Evolutionary conservation across 2,113 vertebrate species (phyloP), one percentile per base, ranked within the genome.

Genomic region (Vicugna pacos): DNA sequence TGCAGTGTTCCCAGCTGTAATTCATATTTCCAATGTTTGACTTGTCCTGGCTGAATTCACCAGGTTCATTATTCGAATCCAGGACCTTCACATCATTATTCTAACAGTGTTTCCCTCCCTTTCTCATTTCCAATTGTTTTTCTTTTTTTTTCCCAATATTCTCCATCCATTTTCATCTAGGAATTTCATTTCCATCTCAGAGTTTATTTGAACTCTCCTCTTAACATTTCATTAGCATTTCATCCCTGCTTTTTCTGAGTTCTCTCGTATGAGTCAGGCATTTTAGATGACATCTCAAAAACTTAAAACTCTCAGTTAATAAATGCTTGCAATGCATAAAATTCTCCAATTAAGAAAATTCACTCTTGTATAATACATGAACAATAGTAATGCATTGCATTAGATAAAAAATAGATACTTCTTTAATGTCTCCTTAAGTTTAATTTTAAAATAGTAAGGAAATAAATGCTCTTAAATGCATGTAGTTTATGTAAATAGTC

Each of bases 181-280:
- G 73, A 93, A 86, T 96, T 94, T 85, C 77, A 95, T 91, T 97
- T 95, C 72, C 56, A 58, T 77, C 62, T 94, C 60, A 0, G 92
- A 81, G 24, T 73, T 89, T 69, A 17, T 82, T 54, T 94, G 93
- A 91, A 89, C 48, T 84, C 13, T 14, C 28, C 10, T 75, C 28
- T 72, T 72, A 91, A 82, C 6, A 0, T 91, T 91, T 79, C 62
- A 89, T 93, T 83, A 85, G 42, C 77, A 79, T 88, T 70, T 92
- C 65, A 19, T 60, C n/a, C 81, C 70, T 70, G 77, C 5, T 77
- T 69, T 72, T 67, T 52, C 60, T 48, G 58, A 70, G 54, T 81
- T 89, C 32, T 32, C 46, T 89, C 54, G 10, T 12, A 30, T 26
- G 24, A 89, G 48, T 50, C 15, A 13, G 50, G 38, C 8, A 19